Conservation (phyloP, 2,888 invertebrate species). For the Molorchus minor region DNA sequence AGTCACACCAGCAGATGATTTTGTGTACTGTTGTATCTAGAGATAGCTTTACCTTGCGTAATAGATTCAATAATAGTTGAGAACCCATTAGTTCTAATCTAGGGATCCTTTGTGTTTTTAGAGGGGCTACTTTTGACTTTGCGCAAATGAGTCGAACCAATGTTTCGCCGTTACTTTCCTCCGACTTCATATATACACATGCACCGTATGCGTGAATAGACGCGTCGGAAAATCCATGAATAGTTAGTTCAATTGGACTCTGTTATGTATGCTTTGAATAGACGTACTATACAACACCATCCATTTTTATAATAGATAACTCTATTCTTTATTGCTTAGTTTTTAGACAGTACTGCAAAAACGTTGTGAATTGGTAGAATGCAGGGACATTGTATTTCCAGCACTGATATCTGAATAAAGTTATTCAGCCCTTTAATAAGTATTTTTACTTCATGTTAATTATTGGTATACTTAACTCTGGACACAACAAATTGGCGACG, state of each 20-base stretch:
- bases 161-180: background rate
- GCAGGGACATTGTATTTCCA: too few species aligned
- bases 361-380: too few species aligned
- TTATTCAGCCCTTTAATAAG: too few species aligned
- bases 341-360: too few species aligned
- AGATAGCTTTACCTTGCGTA: background rate
- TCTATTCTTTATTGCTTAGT: too few species aligned
- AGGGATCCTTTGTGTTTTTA: constrained; percentile 37
- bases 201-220: constrained; percentile 24
- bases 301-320: too few species aligned
- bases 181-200: constrained; percentile 22
- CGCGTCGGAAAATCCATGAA: constrained; percentile 32
- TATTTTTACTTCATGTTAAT: too few species aligned
- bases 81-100: constrained; percentile 37
- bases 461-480: too few species aligned
- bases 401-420: too few species aligned
- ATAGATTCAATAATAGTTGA: constrained; percentile 22
- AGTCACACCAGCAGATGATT: background rate
- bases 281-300: too few species aligned
- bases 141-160: constrained; percentile 13
- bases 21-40: background rate
- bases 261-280: too few species aligned
- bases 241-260: constrained; percentile 14
- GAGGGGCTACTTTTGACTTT: constrained; percentile 37
- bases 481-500: too few species aligned